These are phyloP conservation scores for Anableps anableps DNA, from an alignment of 2,797 vertebrate species.

Conservation along the genomic window DNA sequence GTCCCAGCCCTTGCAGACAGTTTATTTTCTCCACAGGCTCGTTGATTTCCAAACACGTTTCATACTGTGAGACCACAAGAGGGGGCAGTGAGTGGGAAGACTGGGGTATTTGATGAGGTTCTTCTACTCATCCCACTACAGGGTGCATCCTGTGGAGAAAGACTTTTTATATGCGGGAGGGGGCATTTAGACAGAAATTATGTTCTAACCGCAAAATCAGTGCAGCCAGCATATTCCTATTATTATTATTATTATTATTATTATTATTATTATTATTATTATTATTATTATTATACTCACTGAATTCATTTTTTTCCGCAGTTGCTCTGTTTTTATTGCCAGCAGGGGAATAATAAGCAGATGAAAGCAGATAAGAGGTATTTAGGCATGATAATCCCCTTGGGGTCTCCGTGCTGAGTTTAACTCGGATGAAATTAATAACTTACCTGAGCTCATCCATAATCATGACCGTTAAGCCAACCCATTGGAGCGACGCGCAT, in stretches of 20 bases:
- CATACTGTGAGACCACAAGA: conserved; percentile 42
- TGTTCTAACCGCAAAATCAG: not conserved
- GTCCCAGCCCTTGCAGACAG: not conserved
- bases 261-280: not conserved
- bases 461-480: conserved; percentile 28
- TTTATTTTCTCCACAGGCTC: not conserved
- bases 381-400: conserved; percentile 22
- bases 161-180: not conserved
- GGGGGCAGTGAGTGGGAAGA: conserved; percentile 36
- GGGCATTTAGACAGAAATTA: not conserved
- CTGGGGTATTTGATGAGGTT: not conserved
- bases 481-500: conserved; percentile 40
- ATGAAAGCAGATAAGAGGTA: conserved; percentile 18
- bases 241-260: not conserved
- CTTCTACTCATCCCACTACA: not conserved
- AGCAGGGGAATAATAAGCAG: conserved; percentile 5
- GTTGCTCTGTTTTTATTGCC: conserved; percentile 1
- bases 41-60: not conserved
- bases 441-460: conserved; percentile 40
- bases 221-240: not conserved
- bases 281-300: not conserved
- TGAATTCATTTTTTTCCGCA: not conserved
- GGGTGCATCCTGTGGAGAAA: not conserved
- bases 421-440: conserved; percentile 19
- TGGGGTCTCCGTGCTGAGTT: not conserved